Conservation (phyloP, 2,888 invertebrate genomes). For the Xestia sexstrigata region DNA sequence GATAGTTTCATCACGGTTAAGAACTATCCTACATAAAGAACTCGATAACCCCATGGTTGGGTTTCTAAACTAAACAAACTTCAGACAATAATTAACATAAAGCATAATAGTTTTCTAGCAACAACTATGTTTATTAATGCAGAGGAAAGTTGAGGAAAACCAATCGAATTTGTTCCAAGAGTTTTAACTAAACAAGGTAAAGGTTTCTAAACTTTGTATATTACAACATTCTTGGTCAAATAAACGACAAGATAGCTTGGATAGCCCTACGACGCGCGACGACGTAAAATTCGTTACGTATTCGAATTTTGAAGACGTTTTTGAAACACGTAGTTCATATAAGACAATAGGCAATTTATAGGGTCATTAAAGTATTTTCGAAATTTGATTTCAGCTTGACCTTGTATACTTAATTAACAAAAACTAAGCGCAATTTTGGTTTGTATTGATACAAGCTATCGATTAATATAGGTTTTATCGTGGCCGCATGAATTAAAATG, state of each 20-base stretch:
- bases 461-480: too few species aligned
- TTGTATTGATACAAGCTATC: too few species aligned
- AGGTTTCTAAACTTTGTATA: constrained; percentile 8
- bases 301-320: neutral
- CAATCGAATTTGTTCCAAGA: constrained; percentile 19
- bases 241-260: neutral
- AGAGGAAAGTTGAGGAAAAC: constrained; percentile 19
- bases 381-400: too few species aligned
- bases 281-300: too few species aligned
- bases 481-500: too few species aligned
- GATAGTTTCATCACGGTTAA: neutral
- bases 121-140: constrained; percentile 19
- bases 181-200: constrained; percentile 17
- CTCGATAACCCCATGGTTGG: too few species aligned
- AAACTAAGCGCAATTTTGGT: too few species aligned
- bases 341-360: too few species aligned
- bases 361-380: too few species aligned
- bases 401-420: too few species aligned
- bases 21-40: neutral
- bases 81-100: constrained; percentile 5
- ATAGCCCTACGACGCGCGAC: too few species aligned
- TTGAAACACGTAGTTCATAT: neutral
- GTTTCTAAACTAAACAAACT: constrained; percentile 7
- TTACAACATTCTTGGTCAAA: constrained; percentile 11
- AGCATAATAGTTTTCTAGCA: neutral